These are phyloP conservation scores for Umimayanthus chanpuru DNA, from an alignment of 92 coral and sea anemone species.

Conservation along the genomic window DNA sequence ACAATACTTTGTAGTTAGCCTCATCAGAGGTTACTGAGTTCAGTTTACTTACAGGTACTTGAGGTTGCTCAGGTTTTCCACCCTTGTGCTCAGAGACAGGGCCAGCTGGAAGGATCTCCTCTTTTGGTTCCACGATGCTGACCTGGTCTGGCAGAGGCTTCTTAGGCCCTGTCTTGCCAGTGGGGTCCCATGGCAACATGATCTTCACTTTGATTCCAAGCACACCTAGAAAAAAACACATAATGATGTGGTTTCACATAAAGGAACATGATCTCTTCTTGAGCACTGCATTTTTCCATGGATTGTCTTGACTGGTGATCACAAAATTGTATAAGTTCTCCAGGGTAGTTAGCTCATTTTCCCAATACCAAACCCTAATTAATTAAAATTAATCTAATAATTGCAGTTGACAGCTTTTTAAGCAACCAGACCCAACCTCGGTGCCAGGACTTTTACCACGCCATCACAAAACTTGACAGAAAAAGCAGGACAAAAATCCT, in stretches of 20 bases:
- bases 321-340: no score
- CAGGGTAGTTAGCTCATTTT: no score
- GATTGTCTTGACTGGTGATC: no score
- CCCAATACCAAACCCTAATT: no score
- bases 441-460: no score
- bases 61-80: constrained; percentile 93
- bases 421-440: no score
- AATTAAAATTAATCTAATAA: no score
- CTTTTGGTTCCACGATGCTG: constrained; percentile 98
- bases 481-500: no score
- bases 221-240: constrained; percentile 68
- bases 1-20: no score
- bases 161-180: constrained; percentile 99
- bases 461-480: no score
- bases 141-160: constrained; percentile 99
- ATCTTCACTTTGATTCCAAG: constrained; percentile 98
- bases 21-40: no score
- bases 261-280: background rate
- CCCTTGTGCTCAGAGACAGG: constrained; percentile 98
- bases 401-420: no score
- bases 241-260: background rate
- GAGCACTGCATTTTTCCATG: background rate
- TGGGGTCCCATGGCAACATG: constrained; percentile 99
- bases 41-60: constrained; percentile 38
- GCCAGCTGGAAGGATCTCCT: constrained; percentile 82